These are phyloP conservation scores for Bubo blakistoni DNA, from an alignment of 2,113 vertebrate species.

Conservation along the genomic window DNA sequence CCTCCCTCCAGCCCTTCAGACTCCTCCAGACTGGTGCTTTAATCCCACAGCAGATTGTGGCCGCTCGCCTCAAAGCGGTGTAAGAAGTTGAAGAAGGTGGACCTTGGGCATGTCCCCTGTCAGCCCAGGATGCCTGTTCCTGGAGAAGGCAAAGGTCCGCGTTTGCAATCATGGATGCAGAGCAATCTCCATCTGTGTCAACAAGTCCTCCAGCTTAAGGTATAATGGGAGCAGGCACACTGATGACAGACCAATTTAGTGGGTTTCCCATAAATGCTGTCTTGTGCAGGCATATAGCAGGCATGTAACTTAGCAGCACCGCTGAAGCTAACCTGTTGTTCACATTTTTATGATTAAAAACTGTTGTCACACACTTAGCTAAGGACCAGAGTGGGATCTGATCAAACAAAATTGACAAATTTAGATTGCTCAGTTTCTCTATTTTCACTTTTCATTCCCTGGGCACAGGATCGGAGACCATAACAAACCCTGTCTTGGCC, in stretches of 20 bases:
- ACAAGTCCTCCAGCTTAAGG: not conserved
- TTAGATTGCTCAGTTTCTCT: not conserved
- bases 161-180: not conserved
- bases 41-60: not conserved
- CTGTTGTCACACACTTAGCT: not conserved
- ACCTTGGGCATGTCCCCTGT: no score
- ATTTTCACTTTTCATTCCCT: not conserved
- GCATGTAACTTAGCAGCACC: not conserved
- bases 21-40: not conserved
- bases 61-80: accelerated
- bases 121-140: not conserved
- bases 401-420: not conserved
- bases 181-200: not conserved
- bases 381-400: not conserved
- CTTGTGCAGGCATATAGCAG: accelerated
- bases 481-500: not conserved
- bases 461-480: not conserved
- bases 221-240: not conserved
- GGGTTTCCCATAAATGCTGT: not conserved
- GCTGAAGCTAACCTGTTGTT: not conserved
- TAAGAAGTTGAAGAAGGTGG: not conserved
- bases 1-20: not conserved
- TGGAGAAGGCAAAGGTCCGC: not conserved
- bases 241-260: not conserved
- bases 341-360: not conserved